These are phyloP conservation scores for Euphydryas editha DNA, from an alignment of 2,888 invertebrate species.

Conservation along the genomic window DNA sequence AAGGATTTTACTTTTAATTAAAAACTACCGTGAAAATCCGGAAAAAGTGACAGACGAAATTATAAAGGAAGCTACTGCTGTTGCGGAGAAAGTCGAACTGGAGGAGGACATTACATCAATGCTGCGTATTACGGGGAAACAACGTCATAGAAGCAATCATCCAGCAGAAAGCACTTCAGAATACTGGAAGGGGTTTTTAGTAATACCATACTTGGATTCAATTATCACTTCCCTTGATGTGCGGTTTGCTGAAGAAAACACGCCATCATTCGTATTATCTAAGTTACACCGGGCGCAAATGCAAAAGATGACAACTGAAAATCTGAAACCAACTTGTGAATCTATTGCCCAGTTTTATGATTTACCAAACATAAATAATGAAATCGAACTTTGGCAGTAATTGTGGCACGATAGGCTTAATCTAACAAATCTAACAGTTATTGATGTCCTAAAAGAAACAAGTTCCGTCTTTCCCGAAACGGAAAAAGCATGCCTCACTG, in stretches of 20 bases:
- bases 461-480: slow-evolving; percentile 33
- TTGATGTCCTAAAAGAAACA: slow-evolving; percentile 16
- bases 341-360: neutral
- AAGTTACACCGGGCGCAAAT: slow-evolving; percentile 4
- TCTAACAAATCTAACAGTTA: neutral
- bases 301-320: neutral
- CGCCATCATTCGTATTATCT: slow-evolving; percentile 11
- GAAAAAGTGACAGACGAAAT: neutral
- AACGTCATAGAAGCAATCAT: slow-evolving; percentile 48
- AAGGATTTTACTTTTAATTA: neutral
- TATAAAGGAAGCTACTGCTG: slow-evolving; percentile 40
- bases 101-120: slow-evolving; percentile 28
- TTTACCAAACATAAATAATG: neutral
- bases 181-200: slow-evolving; percentile 46
- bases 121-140: slow-evolving; percentile 42
- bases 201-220: slow-evolving; percentile 50
- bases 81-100: slow-evolving; percentile 45
- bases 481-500: slow-evolving; percentile 28
- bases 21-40: neutral
- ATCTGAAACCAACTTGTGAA: neutral
- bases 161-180: slow-evolving; percentile 45
- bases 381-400: neutral
- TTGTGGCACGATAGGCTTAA: neutral
- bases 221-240: slow-evolving; percentile 27
- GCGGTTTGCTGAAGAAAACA: slow-evolving; percentile 21